phyloP scores from a whole-genome alignment of 1,140 invertebrate genomes.

The Drosophila oshimai region DNA sequence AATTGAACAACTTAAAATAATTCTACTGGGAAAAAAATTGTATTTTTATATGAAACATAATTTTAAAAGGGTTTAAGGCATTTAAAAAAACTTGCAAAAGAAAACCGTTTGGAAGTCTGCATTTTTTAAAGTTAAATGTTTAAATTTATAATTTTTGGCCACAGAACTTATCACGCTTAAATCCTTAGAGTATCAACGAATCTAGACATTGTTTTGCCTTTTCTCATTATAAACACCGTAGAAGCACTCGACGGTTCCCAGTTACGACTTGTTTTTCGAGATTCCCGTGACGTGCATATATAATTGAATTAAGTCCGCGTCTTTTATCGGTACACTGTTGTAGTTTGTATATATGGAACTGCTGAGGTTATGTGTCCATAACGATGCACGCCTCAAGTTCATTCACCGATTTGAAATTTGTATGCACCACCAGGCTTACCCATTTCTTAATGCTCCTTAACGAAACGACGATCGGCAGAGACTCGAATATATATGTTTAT shows the following conservation, averaged over 20 bases:
- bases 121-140: neutral
- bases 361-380: constrained; percentile 73
- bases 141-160: neutral
- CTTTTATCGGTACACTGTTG: constrained; percentile 2
- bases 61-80: no score
- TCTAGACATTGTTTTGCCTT: neutral
- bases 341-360: constrained; percentile 28
- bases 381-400: constrained; percentile 57
- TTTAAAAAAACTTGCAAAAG: no score
- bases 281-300: constrained; percentile 53
- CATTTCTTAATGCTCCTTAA: constrained; percentile 58
- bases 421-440: constrained; percentile 70
- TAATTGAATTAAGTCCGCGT: constrained; percentile 23
- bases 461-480: constrained; percentile 4
- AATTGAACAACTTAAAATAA: no score
- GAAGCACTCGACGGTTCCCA: constrained; percentile 8
- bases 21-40: no score
- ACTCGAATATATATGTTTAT: constrained; percentile 9
- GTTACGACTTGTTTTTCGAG: constrained; percentile 52
- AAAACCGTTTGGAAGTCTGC: neutral
- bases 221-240: neutral
- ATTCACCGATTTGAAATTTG: constrained; percentile 65
- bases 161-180: neutral
- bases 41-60: no score
- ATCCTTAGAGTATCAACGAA: neutral